A percentile compares a stretch with the other conserved stretches of the same genome.
phyloP scores from a whole-genome alignment of 1,140 invertebrate species.

The Steinernema feltiae region DNA sequence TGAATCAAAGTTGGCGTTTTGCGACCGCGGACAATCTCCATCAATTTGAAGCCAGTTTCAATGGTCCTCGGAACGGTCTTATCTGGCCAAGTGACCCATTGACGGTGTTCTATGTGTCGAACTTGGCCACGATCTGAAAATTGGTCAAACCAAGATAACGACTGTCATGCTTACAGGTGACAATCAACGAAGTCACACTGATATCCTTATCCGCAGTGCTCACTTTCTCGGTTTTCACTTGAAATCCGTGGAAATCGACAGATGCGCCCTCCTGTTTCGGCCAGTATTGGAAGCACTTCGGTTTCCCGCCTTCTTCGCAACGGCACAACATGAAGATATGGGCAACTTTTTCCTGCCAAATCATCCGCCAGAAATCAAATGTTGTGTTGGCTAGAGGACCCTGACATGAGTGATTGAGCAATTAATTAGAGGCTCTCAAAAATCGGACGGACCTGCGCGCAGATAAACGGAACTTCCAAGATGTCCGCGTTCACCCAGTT shows the following conservation, averaged over 20 bases:
- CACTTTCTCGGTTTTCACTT: constrained; percentile 17
- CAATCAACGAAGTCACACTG: constrained; percentile 7
- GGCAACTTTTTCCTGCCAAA: constrained; percentile 69
- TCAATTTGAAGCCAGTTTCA: constrained; percentile 20
- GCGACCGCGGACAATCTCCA: constrained; percentile 5
- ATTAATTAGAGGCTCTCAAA: no score
- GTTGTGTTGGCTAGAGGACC: constrained; percentile 72
- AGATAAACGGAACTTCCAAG: background rate
- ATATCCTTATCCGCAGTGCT: background rate
- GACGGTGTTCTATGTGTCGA: constrained; percentile 22
- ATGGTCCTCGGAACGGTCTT: constrained; percentile 19
- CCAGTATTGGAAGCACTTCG: constrained; percentile 24
- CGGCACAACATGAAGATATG: constrained; percentile 83
- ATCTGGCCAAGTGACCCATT: constrained; percentile 27
- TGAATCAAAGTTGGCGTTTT: constrained; percentile 21
- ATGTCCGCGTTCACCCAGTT: constrained; percentile 20
- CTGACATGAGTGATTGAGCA: no score
- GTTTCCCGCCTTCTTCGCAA: constrained; percentile 68
- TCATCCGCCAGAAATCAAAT: constrained; percentile 82
- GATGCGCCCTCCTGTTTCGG: background rate
- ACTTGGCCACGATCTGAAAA: no score
- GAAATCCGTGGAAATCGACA: constrained; percentile 14
- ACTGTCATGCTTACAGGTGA: background rate
- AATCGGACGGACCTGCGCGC: no score
- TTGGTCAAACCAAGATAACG: no score